Conservation (phyloP, 2,888 invertebrate species). For the Tupiocoris notatus region DNA sequence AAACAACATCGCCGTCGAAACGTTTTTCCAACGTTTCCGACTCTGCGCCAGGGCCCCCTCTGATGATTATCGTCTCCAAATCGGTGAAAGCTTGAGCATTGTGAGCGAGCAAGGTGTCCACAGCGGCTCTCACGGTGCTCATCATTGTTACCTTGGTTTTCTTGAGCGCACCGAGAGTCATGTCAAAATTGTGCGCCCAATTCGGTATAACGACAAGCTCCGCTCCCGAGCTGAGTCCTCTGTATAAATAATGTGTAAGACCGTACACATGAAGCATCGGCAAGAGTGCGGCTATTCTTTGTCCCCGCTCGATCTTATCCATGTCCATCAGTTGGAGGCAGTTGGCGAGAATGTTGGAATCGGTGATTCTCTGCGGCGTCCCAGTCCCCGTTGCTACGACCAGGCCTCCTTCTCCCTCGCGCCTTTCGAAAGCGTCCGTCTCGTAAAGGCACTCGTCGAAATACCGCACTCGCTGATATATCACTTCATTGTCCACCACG, state of each 20-base stretch:
- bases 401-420: conserved; percentile 26
- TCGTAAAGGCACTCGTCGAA: conserved; percentile 43
- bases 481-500: conserved; percentile 44
- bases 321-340: conserved; percentile 46
- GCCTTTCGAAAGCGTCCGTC: conserved; percentile 3
- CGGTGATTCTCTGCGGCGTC: conserved; percentile 61
- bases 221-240: conserved; percentile 61
- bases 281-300: conserved; percentile 64
- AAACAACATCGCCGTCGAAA: conserved; percentile 35
- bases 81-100: conserved; percentile 26
- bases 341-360: conserved; percentile 52
- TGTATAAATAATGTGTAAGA: conserved; percentile 67
- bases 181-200: conserved; percentile 64
- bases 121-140: conserved; percentile 26
- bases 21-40: conserved; percentile 16
- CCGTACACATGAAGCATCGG: conserved; percentile 81
- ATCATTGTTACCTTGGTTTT: conserved; percentile 57
- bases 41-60: conserved; percentile 21
- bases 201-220: conserved; percentile 68
- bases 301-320: conserved; percentile 55
- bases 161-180: conserved; percentile 64
- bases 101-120: conserved; percentile 9
- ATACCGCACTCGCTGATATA: conserved; percentile 42
- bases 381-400: conserved; percentile 32
- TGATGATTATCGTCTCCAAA: conserved; percentile 36